These are phyloP conservation scores for Rallus crepitans DNA, from an alignment of 2,797 vertebrate genomes.

Conservation along the genomic window DNA sequence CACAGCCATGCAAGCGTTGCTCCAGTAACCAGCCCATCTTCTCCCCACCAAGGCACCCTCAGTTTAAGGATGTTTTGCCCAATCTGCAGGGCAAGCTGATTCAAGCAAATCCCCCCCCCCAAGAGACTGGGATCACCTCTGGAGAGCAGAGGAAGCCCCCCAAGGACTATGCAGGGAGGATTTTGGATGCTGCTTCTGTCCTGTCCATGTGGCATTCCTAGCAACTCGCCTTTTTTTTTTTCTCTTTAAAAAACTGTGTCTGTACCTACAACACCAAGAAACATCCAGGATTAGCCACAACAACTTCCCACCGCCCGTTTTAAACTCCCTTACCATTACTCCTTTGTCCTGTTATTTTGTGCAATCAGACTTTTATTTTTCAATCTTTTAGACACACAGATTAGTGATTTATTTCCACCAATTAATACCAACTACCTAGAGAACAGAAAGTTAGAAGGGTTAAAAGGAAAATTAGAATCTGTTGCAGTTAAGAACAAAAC, in stretches of 20 bases:
- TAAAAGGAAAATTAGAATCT: not conserved
- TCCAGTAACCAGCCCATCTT: not conserved
- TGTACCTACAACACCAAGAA: not conserved
- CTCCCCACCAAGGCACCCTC: not conserved
- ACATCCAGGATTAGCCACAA: not conserved
- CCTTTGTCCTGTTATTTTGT: not conserved
- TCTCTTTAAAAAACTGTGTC: not conserved
- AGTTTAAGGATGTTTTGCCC: not conserved
- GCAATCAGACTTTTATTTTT: not conserved
- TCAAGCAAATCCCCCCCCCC: not conserved
- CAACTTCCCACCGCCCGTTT: not conserved
- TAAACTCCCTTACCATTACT: not conserved
- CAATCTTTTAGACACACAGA: not conserved
- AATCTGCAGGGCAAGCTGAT: not conserved
- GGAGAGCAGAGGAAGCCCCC: not conserved
- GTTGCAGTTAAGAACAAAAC: not conserved
- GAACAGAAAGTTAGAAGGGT: not conserved
- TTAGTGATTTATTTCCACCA: not conserved
- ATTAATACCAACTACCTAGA: not conserved
- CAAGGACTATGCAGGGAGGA: not conserved
- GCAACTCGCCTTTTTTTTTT: not conserved
- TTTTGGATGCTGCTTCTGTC: not conserved
- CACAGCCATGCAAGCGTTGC: not conserved
- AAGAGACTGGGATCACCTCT: not conserved
- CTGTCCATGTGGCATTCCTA: not conserved